Conservation (phyloP, 2,113 vertebrate genomes). For the Mormoops blainvillei region DNA sequence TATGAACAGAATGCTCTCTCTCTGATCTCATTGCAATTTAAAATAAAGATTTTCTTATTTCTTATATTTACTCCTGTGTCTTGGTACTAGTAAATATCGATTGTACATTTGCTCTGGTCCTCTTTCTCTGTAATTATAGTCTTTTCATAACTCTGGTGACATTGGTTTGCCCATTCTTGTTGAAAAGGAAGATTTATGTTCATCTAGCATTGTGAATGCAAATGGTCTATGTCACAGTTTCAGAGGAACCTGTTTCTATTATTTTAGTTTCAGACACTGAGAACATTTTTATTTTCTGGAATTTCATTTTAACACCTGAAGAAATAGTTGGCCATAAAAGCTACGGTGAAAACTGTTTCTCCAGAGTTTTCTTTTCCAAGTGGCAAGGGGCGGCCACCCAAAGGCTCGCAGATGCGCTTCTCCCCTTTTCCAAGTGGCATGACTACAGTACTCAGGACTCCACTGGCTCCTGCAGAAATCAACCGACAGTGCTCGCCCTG, state of each 20-base stretch:
- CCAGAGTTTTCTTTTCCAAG: neutral
- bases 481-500: neutral
- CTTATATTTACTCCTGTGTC: neutral
- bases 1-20: neutral
- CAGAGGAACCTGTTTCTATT: neutral
- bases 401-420: neutral
- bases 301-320: neutral
- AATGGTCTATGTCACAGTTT: neutral
- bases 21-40: neutral
- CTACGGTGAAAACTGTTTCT: neutral
- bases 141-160: neutral
- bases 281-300: neutral
- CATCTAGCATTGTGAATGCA: neutral
- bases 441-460: neutral
- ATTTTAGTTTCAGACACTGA: neutral
- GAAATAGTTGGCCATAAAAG: neutral
- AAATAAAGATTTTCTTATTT: neutral
- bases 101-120: neutral
- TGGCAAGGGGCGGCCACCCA: neutral
- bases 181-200: neutral
- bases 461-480: neutral
- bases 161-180: neutral
- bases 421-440: neutral
- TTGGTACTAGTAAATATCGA: neutral
- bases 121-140: neutral